Evolutionary conservation across 2,797 vertebrate species (phyloP).

Genomic region (Pseudomugil gertrudae): DNA sequence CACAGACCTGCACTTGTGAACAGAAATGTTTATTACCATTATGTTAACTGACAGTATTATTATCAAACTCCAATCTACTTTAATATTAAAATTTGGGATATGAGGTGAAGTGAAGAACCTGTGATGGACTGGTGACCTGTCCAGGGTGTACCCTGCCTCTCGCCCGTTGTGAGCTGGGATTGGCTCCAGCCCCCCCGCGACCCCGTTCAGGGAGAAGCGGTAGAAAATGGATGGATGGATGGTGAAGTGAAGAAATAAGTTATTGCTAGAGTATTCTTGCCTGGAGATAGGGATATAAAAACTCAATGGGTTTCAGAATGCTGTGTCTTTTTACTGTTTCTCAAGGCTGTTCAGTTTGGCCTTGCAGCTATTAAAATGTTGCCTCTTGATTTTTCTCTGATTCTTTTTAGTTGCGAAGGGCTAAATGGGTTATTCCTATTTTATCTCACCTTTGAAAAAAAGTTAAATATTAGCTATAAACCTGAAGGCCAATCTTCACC

Average conservation of each 20-base stretch:
- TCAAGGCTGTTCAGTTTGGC: not conserved
- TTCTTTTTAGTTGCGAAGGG: not conserved
- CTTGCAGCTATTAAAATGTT: not conserved
- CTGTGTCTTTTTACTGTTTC: not conserved
- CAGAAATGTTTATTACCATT: too few relatives aligned
- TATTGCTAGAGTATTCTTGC: not conserved
- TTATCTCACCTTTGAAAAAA: not conserved
- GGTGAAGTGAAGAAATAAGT: not conserved
- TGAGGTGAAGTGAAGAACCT: too few relatives aligned
- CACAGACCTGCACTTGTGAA: too few relatives aligned
- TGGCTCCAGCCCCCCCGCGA: too few relatives aligned
- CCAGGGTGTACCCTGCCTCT: too few relatives aligned
- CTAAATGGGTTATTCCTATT: not conserved
- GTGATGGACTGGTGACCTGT: too few relatives aligned
- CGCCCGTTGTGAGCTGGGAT: too few relatives aligned
- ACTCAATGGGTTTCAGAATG: not conserved
- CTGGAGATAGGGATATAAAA: not conserved
- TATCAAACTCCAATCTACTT: too few relatives aligned
- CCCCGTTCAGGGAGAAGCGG: too few relatives aligned
- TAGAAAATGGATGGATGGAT: too few relatives aligned
- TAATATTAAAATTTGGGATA: too few relatives aligned
- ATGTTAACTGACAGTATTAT: too few relatives aligned
- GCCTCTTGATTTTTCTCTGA: not conserved
- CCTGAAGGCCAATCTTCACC: not conserved
- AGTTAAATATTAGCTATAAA: not conserved